phyloP scores from a whole-genome alignment of 2,797 vertebrate genomes.

The Manis pentadactyla region DNA sequence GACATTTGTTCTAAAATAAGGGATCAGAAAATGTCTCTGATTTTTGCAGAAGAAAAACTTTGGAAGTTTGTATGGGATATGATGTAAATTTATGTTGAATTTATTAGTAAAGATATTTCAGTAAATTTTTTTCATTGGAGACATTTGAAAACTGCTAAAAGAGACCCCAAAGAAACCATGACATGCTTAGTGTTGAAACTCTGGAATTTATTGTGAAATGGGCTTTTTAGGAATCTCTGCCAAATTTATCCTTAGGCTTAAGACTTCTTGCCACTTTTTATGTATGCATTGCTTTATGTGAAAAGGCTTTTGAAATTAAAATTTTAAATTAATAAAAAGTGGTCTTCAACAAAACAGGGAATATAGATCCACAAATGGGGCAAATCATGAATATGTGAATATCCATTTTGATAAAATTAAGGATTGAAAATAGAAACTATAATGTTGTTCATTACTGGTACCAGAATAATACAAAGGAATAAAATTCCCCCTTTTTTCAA shows the following conservation, averaged over 20 bases:
- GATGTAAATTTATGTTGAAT: neutral
- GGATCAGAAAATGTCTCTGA: neutral
- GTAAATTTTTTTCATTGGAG: neutral
- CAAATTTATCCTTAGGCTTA: neutral
- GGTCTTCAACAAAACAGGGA: neutral
- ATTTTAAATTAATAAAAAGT: conserved; percentile 44
- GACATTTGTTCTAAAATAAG: neutral
- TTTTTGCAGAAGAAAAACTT: conserved; percentile 2
- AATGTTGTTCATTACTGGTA: neutral
- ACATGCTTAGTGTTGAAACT: neutral
- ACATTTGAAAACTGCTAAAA: neutral
- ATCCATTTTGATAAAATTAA: neutral
- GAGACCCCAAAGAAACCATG: neutral
- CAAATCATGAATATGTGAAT: neutral
- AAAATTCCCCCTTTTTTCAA: neutral
- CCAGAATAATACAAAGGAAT: neutral
- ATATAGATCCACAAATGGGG: neutral
- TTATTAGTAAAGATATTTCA: neutral
- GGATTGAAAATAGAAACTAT: neutral
- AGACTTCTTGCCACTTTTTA: conserved; percentile 1
- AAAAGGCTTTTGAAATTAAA: conserved; percentile 42
- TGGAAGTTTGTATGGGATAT: neutral
- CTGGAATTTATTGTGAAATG: conserved; percentile 55
- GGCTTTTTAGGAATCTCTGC: neutral
- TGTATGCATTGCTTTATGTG: neutral